A percentile compares a stretch with the other conserved stretches of the same genome.
Conservation (phyloP, 2,888 invertebrate genomes). For the Tiliacea citrago region DNA sequence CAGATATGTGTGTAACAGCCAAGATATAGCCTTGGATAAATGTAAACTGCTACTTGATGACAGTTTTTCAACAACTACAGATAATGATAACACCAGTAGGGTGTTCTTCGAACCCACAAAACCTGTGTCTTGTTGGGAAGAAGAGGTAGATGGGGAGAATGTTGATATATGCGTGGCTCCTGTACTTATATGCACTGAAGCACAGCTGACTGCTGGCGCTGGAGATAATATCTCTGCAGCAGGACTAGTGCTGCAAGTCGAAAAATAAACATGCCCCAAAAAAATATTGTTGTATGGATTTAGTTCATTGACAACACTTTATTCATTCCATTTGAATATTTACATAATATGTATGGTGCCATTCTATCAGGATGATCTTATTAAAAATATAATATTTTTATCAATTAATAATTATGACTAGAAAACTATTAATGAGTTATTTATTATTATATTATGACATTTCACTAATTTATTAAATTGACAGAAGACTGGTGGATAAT, state of each 20-base stretch:
- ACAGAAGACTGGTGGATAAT: constrained; percentile 43
- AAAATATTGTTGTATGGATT: constrained; percentile 37
- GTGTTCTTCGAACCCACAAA: constrained; percentile 92
- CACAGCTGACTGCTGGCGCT: constrained; percentile 95
- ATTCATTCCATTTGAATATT: constrained; percentile 62
- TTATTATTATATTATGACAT: constrained; percentile 44
- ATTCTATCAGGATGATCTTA: constrained; percentile 61
- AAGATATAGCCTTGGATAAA: constrained; percentile 88
- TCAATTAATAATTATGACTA: constrained; percentile 50
- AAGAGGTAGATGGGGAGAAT: constrained; percentile 87
- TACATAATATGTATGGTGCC: constrained; percentile 57
- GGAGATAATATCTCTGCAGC: constrained; percentile 97
- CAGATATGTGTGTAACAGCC: constrained; percentile 94
- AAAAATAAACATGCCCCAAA: constrained; percentile 75
- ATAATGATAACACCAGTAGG: constrained; percentile 87
- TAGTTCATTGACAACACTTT: constrained; percentile 51
- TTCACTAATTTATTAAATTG: constrained; percentile 49
- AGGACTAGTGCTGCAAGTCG: constrained; percentile 94
- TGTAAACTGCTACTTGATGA: constrained; percentile 94
- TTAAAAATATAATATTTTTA: constrained; percentile 27
- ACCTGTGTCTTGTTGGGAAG: constrained; percentile 96
- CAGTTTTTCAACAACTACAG: constrained; percentile 94
- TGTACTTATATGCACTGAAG: constrained; percentile 95
- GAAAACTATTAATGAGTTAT: constrained; percentile 47
- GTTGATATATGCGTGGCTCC: constrained; percentile 95